Percentiles rank a stretch among this genome's conserved stretches.
Evolutionary conservation across 2,113 vertebrate genomes (phyloP).

Genomic region (Scopus umbretta): DNA sequence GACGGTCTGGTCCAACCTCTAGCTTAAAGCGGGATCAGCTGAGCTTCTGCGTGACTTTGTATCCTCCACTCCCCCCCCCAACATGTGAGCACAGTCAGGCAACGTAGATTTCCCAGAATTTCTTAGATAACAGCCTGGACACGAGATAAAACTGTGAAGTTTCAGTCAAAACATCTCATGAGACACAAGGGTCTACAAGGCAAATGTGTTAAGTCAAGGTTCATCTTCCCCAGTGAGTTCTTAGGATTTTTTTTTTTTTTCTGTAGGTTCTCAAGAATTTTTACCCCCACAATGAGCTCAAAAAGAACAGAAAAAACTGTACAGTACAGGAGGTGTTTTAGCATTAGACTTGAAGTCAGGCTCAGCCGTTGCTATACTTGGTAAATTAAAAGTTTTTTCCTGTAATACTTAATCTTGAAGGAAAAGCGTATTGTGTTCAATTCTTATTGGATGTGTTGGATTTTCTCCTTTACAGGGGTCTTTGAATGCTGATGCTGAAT

Average conservation of each 20-base stretch:
- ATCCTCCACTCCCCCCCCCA: accelerated
- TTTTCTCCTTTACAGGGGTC: not conserved
- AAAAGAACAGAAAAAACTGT: not conserved
- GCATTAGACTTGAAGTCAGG: not conserved
- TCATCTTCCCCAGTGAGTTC: not conserved
- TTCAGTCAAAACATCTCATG: not conserved
- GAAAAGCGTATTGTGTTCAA: not conserved
- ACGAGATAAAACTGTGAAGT: not conserved
- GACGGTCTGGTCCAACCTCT: not conserved
- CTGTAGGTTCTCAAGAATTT: not conserved
- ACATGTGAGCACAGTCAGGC: not conserved
- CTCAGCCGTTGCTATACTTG: not conserved
- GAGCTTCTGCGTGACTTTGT: not conserved
- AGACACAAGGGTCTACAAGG: not conserved
- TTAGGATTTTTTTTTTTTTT: not conserved
- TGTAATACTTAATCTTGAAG: not conserved
- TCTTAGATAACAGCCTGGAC: accelerated
- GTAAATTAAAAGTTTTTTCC: not conserved
- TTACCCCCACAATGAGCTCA: not conserved
- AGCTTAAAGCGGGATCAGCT: not conserved
- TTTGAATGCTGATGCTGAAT: not conserved
- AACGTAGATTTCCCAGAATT: not conserved
- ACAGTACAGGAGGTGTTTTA: not conserved
- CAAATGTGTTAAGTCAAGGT: not conserved
- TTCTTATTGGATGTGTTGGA: not conserved